Evolutionary conservation across 2,113 vertebrate genomes (phyloP).

Genomic region (Dasyornis broadbenti): DNA sequence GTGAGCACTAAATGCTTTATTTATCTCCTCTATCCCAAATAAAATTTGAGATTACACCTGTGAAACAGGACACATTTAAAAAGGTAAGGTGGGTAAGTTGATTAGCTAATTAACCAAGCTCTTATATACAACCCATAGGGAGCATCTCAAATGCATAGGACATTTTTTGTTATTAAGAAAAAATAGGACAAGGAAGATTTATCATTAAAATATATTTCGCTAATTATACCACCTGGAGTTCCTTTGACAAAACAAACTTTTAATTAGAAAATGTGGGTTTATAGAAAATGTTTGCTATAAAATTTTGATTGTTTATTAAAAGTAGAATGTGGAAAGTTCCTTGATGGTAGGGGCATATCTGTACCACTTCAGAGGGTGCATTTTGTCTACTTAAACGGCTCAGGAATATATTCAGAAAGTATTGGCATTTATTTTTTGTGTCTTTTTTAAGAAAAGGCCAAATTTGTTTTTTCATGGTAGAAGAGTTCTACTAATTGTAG

Average conservation of each 20-base stretch:
- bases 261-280: slow-evolving; percentile 59
- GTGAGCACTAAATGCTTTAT: slow-evolving; percentile 30
- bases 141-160: slow-evolving; percentile 65
- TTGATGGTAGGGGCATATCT: neutral
- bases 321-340: neutral
- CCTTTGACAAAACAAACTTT: slow-evolving; percentile 59
- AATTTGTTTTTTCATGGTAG: neutral
- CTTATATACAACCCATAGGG: slow-evolving; percentile 66
- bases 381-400: neutral
- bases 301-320: slow-evolving; percentile 48
- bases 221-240: slow-evolving; percentile 67
- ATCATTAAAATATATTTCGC: slow-evolving; percentile 63
- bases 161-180: slow-evolving; percentile 63
- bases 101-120: slow-evolving; percentile 66
- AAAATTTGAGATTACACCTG: slow-evolving; percentile 54
- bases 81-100: slow-evolving; percentile 48
- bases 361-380: neutral
- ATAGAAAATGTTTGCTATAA: slow-evolving; percentile 21
- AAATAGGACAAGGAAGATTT: slow-evolving; percentile 62
- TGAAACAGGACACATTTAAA: slow-evolving; percentile 57
- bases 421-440: neutral
- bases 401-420: neutral
- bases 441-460: neutral
- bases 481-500: neutral
- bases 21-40: slow-evolving; percentile 57